Evolutionary conservation across 2,113 vertebrate genomes (phyloP), one percentile per base, ranked within the genome.

Genomic region (Colistium nudipinnis): DNA sequence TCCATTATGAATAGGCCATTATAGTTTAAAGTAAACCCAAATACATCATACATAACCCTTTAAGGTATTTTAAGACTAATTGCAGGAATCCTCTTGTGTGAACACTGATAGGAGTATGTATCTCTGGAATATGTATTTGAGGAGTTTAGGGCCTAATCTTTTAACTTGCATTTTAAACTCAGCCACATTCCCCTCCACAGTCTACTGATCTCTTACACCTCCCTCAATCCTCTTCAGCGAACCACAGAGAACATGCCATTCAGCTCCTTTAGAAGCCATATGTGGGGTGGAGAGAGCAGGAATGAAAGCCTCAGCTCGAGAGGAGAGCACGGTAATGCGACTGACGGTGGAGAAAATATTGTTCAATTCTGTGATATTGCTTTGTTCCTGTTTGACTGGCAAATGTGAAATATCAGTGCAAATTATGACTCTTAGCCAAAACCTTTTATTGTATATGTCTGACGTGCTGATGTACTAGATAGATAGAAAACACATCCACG

Each of bases 241-340:
- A 49, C 69, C 36, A 43, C 65, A 39, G 43, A 80, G 49, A 62
- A 61, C 39, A 67, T 38, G 45, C 61, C 0, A 43, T 73, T 72
- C 60, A 54, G 28, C 60, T 36, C 0, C 70, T 56, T 53, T 17
- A 24, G 53, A 68, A 57, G 70, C 24, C 19, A 28, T 74, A 77
- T 74, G 82, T 74, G 47, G 72, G n/a, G 80, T 17, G 65, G 67
- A 35, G 54, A 68, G 59, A 44, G 41, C 27, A 48, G 59, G 43
- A 66, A 67, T 36, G 17, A 73, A 64, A 66, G 71, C 25, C 41
- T 27, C 62, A 43, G 76, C 55, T 65, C 38, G 54, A 67, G 52
- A 59, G 55, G 36, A 64, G 56, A 62, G 38, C 20, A 30, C 44
- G 19, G 71, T 68, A 66, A 63, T 30, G 61, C 19, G 4, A 14